phyloP scores from a whole-genome alignment of 2,888 invertebrate species.

The Ceraclea dissimilis region DNA sequence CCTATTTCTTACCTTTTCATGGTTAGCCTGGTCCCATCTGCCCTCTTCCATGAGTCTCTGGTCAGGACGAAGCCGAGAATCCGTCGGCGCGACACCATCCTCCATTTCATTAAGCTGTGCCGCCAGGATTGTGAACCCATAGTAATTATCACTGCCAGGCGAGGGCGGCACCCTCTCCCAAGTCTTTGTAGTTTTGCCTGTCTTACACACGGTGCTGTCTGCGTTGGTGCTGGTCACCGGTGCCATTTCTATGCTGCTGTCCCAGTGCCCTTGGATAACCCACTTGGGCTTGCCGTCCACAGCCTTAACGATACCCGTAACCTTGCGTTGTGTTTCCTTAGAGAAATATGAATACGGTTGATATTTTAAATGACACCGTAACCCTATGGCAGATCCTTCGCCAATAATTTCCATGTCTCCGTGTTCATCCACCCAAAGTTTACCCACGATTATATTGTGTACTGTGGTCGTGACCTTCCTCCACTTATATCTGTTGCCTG shows the following conservation, averaged over 20 bases:
- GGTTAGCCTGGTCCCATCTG: constrained; percentile 84
- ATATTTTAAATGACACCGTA: constrained; percentile 95
- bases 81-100: constrained; percentile 88
- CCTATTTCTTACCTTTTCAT: constrained; percentile 67
- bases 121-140: constrained; percentile 91
- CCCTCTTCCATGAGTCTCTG: constrained; percentile 97
- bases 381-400: constrained; percentile 71
- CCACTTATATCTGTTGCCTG: constrained; percentile 91
- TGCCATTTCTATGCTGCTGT: constrained; percentile 89
- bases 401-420: constrained; percentile 97
- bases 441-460: constrained; percentile 99
- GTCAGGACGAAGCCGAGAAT: constrained; percentile 88
- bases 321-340: constrained; percentile 87
- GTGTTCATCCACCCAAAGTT: constrained; percentile 99
- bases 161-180: constrained; percentile 82
- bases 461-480: constrained; percentile 97
- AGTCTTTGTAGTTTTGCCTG: constrained; percentile 74
- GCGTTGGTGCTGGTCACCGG: constrained; percentile 68
- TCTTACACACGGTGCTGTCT: constrained; percentile 86
- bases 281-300: constrained; percentile 67
- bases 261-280: constrained; percentile 87
- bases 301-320: constrained; percentile 74
- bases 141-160: constrained; percentile 64
- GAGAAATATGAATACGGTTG: constrained; percentile 98
- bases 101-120: constrained; percentile 96